Base-by-base conservation (phyloP, 2,888 invertebrate species). In the Polyommatus iphigenia region DNA sequence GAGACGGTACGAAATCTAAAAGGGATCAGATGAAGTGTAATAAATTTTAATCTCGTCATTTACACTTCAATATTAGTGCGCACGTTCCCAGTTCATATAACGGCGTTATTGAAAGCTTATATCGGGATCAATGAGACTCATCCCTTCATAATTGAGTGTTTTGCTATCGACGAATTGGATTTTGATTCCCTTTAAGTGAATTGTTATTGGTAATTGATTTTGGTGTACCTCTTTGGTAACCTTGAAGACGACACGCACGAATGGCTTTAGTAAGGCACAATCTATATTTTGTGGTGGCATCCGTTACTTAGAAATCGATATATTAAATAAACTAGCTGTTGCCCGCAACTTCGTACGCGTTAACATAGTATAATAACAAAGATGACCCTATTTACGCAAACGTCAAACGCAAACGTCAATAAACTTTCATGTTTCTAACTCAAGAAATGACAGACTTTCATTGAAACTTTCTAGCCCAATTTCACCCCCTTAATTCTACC, bases 71-170 rank as follows among this genome's bases (percentile, higher is more conserved):
- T 73, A 46, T 73, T 24, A 73, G 73, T 50, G 15, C 24, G 73
- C 46, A 50, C 50, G 29, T 29, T 50, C 18, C 29, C 46, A 24
- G 46, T 41, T 46, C 46, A 29, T 54, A 54, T 75, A 29, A 54
- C 54, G 29, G 50, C 54, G 54, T 75, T 73, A 73, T 73, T 75
- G 54, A 75, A 75, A 75, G 75, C 75, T 50, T 75, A 75, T 75
- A 75, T 29, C 50, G 4, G 54, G 75, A 75, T 75, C 50, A 75
- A 54, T 75, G 50, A 75, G 50, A 50, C 50, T 75, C 54, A 75
- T 29, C 75, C 75, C 75, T 75, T 75, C 50, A 75, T 54, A 75
- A 75, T 75, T 75, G 75, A 75, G 29, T 54, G 75, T 75, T 75
- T 75, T 75, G 75, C 50, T 75, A 75, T 75, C 50, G 75, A 3